These are phyloP conservation scores for Pristionchus japonicus DNA, from an alignment of 2,888 invertebrate genomes.

Conservation along the genomic window DNA sequence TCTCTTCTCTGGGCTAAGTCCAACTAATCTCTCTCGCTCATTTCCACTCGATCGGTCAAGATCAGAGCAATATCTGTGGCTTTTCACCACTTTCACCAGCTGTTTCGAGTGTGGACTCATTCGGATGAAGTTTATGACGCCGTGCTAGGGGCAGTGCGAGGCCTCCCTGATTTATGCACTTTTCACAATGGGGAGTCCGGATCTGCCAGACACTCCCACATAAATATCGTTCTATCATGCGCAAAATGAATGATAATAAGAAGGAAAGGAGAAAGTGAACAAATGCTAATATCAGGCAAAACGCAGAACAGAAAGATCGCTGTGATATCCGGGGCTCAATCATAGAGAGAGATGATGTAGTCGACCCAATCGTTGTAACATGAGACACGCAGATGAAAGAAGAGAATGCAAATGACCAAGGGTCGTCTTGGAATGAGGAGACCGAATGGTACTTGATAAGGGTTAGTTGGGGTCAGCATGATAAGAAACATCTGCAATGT, in stretches of 20 bases:
- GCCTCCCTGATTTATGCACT: neutral
- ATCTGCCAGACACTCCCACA: neutral
- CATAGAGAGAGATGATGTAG: constrained; percentile 3
- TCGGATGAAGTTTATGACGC: neutral
- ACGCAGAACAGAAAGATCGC: neutral
- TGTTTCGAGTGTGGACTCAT: constrained; percentile 19
- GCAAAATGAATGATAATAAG: neutral
- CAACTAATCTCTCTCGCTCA: constrained; percentile 32
- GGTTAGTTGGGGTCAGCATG: neutral
- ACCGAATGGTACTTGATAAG: neutral
- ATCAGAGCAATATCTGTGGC: neutral
- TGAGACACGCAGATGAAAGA: constrained; percentile 22
- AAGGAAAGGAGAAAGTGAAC: neutral
- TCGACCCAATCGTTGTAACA: neutral
- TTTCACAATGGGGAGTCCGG: neutral
- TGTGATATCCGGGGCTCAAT: constrained; percentile 25
- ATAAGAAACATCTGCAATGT: neutral
- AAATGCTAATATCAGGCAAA: neutral
- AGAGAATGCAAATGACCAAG: constrained; percentile 21
- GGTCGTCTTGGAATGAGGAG: neutral
- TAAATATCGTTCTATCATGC: neutral
- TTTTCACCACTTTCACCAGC: neutral
- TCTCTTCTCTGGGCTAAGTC: constrained; percentile 2
- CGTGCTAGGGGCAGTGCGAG: neutral
- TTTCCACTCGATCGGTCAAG: constrained; percentile 32